Evolutionary conservation across 2,888 invertebrate genomes (phyloP).

Genomic region (Plutella xylostella): DNA sequence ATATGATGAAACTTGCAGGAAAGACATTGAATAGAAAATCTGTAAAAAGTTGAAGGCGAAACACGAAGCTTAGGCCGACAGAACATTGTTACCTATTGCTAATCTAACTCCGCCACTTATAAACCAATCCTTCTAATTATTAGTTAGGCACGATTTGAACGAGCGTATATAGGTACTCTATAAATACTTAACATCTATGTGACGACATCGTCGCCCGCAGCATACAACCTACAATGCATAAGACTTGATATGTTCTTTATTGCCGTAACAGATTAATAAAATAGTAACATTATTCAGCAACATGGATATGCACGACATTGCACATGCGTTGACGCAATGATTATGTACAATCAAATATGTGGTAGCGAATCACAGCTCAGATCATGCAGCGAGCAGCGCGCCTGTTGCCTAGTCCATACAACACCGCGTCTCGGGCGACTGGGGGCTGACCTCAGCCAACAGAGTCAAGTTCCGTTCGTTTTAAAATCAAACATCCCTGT

Average conservation of each 20-base stretch:
- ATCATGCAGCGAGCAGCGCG: slow-evolving; percentile 22
- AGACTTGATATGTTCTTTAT: slow-evolving; percentile 58
- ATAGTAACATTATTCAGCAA: slow-evolving; percentile 23
- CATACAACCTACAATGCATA: slow-evolving; percentile 33
- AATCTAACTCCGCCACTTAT: neutral
- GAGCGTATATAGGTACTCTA: too few species aligned
- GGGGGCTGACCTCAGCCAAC: slow-evolving; percentile 54
- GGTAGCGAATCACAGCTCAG: slow-evolving; percentile 35
- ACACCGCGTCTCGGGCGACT: slow-evolving; percentile 52
- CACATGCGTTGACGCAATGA: slow-evolving; percentile 41
- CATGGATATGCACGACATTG: slow-evolving; percentile 31
- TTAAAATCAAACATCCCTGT: slow-evolving; percentile 61
- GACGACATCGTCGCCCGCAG: slow-evolving; percentile 44
- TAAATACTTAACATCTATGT: slow-evolving; percentile 39
- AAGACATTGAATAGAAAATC: neutral
- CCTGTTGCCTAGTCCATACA: slow-evolving; percentile 40
- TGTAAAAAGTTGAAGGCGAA: neutral
- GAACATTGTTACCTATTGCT: neutral
- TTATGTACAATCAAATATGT: slow-evolving; percentile 21
- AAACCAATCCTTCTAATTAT: slow-evolving; percentile 12
- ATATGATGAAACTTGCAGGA: neutral
- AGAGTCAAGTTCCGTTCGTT: slow-evolving; percentile 65
- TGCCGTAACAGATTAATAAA: slow-evolving; percentile 35
- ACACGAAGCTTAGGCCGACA: slow-evolving; percentile 3
- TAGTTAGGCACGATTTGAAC: slow-evolving; percentile 32